Evolutionary conservation across 2,113 vertebrate genomes (phyloP).

Genomic region (Apodemus sylvaticus): DNA sequence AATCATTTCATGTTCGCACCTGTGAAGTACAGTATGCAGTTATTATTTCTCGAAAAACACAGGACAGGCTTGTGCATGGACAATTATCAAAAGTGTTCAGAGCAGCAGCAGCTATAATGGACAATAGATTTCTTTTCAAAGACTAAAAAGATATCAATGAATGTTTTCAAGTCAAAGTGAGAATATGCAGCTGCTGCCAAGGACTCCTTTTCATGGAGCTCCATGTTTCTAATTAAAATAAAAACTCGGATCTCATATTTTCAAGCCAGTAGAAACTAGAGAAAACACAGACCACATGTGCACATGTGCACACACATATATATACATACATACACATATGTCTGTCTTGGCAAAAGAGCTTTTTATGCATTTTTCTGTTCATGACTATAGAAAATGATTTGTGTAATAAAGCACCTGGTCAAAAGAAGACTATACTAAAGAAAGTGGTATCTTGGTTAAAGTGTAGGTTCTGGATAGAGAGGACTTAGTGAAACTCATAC

Average conservation of each 20-base stretch:
- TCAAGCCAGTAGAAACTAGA: conserved; percentile 52
- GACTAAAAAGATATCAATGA: conserved; percentile 65
- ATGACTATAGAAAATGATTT: conserved; percentile 40
- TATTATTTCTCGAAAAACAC: conserved; percentile 72
- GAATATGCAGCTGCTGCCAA: conserved; percentile 67
- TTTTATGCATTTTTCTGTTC: conserved; percentile 16
- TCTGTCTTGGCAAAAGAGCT: not conserved
- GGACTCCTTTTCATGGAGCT: conserved; percentile 74
- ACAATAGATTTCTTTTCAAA: conserved; percentile 70
- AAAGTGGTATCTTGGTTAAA: not conserved
- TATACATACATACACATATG: too few species aligned
- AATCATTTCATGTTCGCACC: conserved; percentile 67
- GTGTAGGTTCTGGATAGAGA: not conserved
- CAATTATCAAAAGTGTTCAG: conserved; percentile 72
- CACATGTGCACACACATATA: too few species aligned
- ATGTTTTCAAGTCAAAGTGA: conserved; percentile 68
- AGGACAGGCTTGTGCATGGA: conserved; percentile 53
- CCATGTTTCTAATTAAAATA: conserved; percentile 79
- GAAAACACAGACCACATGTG: not conserved
- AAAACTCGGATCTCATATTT: conserved; percentile 61
- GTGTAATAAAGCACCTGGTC: not conserved
- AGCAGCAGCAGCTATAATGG: conserved; percentile 34
- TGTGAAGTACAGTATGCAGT: conserved; percentile 69
- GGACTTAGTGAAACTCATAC: not conserved
- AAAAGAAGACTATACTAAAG: not conserved